phyloP scores from a whole-genome alignment of 1,140 invertebrate species.

The Samia ricini region DNA sequence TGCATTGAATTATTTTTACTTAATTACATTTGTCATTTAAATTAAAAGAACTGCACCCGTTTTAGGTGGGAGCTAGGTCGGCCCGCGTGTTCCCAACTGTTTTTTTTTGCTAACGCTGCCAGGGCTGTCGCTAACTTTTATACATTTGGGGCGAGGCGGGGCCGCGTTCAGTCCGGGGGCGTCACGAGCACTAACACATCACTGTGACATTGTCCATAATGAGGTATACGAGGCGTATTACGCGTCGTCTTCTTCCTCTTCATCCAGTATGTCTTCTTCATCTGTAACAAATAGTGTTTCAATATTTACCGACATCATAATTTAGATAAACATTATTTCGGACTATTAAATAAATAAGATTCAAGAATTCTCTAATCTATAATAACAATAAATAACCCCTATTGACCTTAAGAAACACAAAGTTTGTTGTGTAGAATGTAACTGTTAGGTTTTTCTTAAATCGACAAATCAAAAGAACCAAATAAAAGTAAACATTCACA shows the following conservation, averaged over 20 bases:
- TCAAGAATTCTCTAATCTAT: no score
- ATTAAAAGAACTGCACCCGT: constrained; percentile 72
- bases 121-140: constrained; percentile 36
- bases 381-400: no score
- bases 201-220: constrained; percentile 76
- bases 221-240: constrained; percentile 71
- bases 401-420: no score
- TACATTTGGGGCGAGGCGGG: constrained; percentile 67
- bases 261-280: constrained; percentile 79
- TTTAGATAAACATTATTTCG: neutral
- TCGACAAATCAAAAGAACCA: no score
- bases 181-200: constrained; percentile 74
- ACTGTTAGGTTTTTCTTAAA: no score
- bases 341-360: neutral
- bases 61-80: constrained; percentile 68
- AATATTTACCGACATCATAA: neutral
- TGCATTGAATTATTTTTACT: constrained; percentile 73
- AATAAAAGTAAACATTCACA: neutral
- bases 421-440: no score
- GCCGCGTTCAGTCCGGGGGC: constrained; percentile 57
- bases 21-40: constrained; percentile 73
- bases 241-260: constrained; percentile 81
- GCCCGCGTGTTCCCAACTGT: constrained; percentile 71
- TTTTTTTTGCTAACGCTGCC: constrained; percentile 37
- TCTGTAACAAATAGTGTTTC: constrained; percentile 72